A percentile compares a stretch with the other conserved stretches of the same genome.
Conservation (phyloP, 2,113 vertebrate species). For the Syngnathoides biaculeatus region DNA sequence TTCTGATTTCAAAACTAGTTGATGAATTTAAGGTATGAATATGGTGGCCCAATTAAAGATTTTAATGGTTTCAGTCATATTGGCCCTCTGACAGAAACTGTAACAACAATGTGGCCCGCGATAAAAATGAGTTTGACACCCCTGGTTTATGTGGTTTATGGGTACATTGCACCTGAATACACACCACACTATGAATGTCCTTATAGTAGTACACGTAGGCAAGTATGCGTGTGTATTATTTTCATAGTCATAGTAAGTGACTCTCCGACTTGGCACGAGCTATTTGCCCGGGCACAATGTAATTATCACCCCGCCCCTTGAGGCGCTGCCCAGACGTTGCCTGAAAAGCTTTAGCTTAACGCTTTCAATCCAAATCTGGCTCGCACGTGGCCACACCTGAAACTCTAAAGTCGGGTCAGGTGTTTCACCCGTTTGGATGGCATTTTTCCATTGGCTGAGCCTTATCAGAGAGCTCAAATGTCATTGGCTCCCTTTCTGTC, state of each 20-base stretch:
- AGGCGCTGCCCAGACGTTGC: neutral
- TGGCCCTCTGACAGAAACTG: too few relatives aligned
- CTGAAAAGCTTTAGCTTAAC: conserved; percentile 1
- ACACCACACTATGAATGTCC: too few relatives aligned
- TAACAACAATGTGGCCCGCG: too few relatives aligned
- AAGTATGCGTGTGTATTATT: neutral
- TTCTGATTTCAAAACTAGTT: too few relatives aligned
- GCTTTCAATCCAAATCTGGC: neutral
- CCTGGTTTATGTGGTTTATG: too few relatives aligned
- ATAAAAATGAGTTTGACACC: too few relatives aligned
- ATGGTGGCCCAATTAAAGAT: too few relatives aligned
- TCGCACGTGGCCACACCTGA: conserved; percentile 20
- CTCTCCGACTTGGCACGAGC: neutral
- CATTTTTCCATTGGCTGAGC: conserved; percentile 6
- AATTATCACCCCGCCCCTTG: neutral
- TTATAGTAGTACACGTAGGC: too few relatives aligned
- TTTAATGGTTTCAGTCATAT: too few relatives aligned
- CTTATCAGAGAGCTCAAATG: conserved; percentile 11
- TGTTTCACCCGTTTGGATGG: conserved; percentile 4
- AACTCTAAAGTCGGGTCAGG: neutral
- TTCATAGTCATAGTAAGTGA: neutral
- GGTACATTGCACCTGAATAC: too few relatives aligned
- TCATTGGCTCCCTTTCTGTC: conserved; percentile 31
- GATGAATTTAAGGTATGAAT: too few relatives aligned
- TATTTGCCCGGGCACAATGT: neutral